A percentile compares a stretch with the other conserved stretches of the same genome.
Conservation (phyloP, 1,140 invertebrate genomes). For the Aphelenchoides avenae region DNA sequence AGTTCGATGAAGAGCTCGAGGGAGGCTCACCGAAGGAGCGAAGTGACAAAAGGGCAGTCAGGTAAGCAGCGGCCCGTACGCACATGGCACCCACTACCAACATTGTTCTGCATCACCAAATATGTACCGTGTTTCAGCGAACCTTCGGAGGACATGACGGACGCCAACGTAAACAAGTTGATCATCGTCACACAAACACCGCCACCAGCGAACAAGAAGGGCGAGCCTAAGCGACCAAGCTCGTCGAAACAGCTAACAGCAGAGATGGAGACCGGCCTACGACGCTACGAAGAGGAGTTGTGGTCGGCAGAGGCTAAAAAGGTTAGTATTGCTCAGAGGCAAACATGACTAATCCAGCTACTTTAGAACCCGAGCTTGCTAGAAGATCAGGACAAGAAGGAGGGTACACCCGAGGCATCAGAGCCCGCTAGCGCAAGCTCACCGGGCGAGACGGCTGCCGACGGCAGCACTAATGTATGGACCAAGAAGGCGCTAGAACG, state of each 20-base stretch:
- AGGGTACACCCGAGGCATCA: not conserved
- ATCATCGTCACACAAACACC: conserved; percentile 85
- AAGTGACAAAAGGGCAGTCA: conserved; percentile 68
- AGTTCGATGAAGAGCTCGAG: conserved; percentile 86
- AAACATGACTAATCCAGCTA: not conserved
- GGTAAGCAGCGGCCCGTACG: not conserved
- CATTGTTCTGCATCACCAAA: not conserved
- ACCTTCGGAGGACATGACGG: conserved; percentile 59
- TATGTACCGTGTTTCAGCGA: conserved; percentile 5
- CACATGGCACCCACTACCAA: not conserved
- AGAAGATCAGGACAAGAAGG: not conserved
- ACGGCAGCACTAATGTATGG: conserved; percentile 43
- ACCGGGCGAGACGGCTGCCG: conserved; percentile 5
- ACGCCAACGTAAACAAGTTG: conserved; percentile 86
- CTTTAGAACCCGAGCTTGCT: not conserved
- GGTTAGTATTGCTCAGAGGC: no score
- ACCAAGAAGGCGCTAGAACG: conserved; percentile 54
- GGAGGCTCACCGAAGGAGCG: conserved; percentile 72
- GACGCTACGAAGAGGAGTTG: conserved; percentile 86
- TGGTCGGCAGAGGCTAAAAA: conserved; percentile 67
- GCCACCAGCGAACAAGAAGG: conserved; percentile 59
- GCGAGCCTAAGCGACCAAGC: conserved; percentile 1
- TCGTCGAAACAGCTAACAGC: conserved; percentile 73
- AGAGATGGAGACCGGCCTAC: conserved; percentile 91
- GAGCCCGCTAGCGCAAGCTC: not conserved